Percentiles rank a stretch among this genome's conserved stretches.
phyloP scores from a whole-genome alignment of 2,113 vertebrate genomes.

The Amazona guildingii region DNA sequence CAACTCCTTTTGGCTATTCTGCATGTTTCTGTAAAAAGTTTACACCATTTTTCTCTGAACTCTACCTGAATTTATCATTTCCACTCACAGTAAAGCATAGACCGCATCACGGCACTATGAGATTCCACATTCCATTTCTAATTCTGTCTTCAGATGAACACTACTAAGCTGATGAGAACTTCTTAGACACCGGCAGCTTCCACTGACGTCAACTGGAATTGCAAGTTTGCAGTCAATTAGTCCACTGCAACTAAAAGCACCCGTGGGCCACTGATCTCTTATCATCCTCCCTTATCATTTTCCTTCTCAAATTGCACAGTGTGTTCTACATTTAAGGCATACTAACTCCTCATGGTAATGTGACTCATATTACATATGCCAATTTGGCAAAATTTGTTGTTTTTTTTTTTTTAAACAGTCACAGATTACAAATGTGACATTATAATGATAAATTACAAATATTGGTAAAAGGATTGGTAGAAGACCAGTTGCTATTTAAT shows the following conservation, averaged over 20 bases:
- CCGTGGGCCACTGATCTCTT: slow-evolving; percentile 6
- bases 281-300: not conserved
- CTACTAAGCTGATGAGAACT: slow-evolving; percentile 52
- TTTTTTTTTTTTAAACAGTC: not conserved
- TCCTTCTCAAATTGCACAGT: not conserved
- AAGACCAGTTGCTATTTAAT: not conserved
- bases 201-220: slow-evolving; percentile 53
- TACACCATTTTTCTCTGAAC: not conserved
- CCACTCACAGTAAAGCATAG: not conserved
- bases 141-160: slow-evolving; percentile 1
- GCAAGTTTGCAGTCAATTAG: slow-evolving; percentile 40
- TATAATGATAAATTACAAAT: not conserved
- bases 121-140: slow-evolving; percentile 6
- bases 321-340: not conserved
- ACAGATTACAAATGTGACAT: not conserved
- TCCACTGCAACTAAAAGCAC: not conserved
- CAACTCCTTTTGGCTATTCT: not conserved
- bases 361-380: rapidly evolving
- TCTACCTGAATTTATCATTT: not conserved
- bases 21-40: not conserved
- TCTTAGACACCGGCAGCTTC: slow-evolving; percentile 2
- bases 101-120: not conserved
- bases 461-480: not conserved
- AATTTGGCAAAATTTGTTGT: not conserved
- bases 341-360: rapidly evolving